Evolutionary conservation across 2,113 vertebrate genomes (phyloP), one percentile per base, ranked within the genome.

Genomic region (Himantopus leucocephalus): DNA sequence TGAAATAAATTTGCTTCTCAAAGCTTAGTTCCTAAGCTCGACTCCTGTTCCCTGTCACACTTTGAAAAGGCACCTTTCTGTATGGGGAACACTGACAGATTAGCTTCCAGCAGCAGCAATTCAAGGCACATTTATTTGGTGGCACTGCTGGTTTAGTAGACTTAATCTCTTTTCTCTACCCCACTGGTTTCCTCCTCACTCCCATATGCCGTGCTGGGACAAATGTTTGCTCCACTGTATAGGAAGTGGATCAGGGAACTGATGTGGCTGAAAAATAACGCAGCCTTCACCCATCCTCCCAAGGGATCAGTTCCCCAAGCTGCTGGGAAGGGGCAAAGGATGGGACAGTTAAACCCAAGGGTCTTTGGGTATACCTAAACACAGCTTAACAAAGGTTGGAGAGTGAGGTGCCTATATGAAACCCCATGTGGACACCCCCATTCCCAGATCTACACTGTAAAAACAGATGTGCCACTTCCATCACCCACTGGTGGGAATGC

Each of bases 1-100:
- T 24, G 71, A 88, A 92, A 76, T 58, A 72, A 68, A 83, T 83
- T 53, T 76, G 6, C 50, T 88, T 88, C 83, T 91, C 45, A 45
- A 14, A 85, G 43, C 34, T 74, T n/a, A 60, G 59, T 18, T 92
- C 29, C 34, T 63, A 52, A 41, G 8, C 74, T 85, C 10, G 9
- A 24, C 21, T 88, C 48, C 74, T 78, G 71, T 27, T 88, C 37
- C 56, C 26, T 39, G 20, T 81, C 63, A 73, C 22, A 29, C 30
- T 63, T 1, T 4, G 34, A 35, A 91, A 77, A 89, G 47, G 64
- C 68, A 92, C 55, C 26, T 66, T 81, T 47, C 34, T 6, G 3
- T 26, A 16, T 27, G n/a, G 52, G 59, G 48, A 66, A 32, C 34
- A 24, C 52, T 63, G 59, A 71, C 52, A 77, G 63, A 74, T 21